Evolutionary conservation across 2,888 invertebrate genomes (phyloP).

Genomic region (Deilephila elpenor): DNA sequence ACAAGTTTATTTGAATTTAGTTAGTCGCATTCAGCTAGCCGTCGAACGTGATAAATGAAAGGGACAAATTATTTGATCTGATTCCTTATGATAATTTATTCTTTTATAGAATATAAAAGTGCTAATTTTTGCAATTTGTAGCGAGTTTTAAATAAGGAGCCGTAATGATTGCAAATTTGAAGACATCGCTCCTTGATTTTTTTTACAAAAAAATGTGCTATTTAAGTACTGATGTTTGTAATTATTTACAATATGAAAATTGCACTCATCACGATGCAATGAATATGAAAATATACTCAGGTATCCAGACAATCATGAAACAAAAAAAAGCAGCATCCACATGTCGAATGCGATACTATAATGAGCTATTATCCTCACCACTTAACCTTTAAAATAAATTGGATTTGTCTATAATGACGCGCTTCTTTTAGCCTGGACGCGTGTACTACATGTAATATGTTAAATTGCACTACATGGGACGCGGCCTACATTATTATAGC

Average conservation of each 20-base stretch:
- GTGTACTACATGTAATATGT: conserved; percentile 9
- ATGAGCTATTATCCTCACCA: background rate
- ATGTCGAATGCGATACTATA: background rate
- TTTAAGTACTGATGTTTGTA: too few relatives aligned
- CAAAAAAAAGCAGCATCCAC: background rate
- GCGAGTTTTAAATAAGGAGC: background rate
- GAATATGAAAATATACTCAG: background rate
- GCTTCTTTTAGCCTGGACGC: conserved; percentile 10
- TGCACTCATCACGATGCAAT: too few relatives aligned
- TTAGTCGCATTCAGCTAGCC: conserved; percentile 33
- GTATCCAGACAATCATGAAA: background rate
- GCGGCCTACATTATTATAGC: conserved; percentile 67
- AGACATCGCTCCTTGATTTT: too few relatives aligned
- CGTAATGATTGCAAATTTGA: too few relatives aligned
- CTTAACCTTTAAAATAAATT: conserved; percentile 25
- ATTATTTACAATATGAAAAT: too few relatives aligned
- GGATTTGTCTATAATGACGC: conserved; percentile 12
- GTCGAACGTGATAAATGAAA: background rate
- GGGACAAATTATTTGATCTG: conserved; percentile 1
- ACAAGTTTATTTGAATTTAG: conserved; percentile 34
- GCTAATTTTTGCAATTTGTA: background rate
- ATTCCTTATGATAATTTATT: background rate
- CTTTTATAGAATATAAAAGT: background rate
- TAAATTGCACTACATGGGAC: conserved; percentile 53
- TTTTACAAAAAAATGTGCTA: too few relatives aligned